A percentile compares a stretch with the other conserved stretches of the same genome.
These are phyloP conservation scores for Sakesphorus luctuosus DNA, from an alignment of 2,113 vertebrate species.

Conservation along the genomic window DNA sequence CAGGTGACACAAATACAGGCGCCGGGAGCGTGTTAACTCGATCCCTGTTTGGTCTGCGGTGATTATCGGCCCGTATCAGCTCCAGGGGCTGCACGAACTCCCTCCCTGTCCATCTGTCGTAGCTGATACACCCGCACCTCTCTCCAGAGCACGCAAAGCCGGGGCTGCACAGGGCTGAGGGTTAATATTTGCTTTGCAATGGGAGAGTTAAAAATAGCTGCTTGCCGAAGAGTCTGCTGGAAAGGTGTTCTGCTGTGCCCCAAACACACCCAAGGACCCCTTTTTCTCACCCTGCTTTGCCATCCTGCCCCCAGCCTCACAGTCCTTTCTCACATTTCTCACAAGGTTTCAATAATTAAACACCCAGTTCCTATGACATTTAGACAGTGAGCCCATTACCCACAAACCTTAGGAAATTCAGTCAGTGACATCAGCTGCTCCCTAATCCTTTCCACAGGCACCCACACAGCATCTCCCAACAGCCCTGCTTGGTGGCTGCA, in stretches of 20 bases:
- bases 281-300: background rate
- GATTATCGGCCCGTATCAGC: background rate
- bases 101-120: background rate
- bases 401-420: background rate
- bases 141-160: constrained; percentile 36
- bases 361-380: background rate
- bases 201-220: constrained; percentile 62
- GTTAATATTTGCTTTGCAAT: constrained; percentile 68
- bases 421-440: background rate
- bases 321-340: background rate
- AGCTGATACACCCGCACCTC: background rate
- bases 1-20: constrained; percentile 24
- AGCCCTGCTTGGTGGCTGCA: background rate
- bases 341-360: background rate
- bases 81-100: constrained; percentile 5
- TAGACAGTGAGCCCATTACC: background rate
- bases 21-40: background rate
- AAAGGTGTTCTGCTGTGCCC: background rate
- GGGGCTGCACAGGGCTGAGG: background rate
- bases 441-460: background rate
- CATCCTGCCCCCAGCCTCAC: background rate
- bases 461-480: background rate
- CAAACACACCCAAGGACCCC: background rate
- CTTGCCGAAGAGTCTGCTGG: background rate
- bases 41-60: background rate